phyloP scores from a whole-genome alignment of 2,113 vertebrate species.

The Larimichthys crocea region DNA sequence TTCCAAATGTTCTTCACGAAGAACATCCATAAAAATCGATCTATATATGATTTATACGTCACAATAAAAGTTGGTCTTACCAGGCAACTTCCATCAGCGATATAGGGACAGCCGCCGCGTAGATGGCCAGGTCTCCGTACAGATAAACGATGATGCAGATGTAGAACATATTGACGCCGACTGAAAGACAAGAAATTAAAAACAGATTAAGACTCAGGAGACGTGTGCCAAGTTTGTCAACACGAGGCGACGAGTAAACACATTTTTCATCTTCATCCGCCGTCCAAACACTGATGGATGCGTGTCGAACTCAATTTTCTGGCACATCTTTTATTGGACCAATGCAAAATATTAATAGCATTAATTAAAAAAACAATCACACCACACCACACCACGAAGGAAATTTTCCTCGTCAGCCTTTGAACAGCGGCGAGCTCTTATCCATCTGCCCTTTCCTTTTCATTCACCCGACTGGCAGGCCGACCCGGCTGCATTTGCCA shows the following conservation, averaged over 20 bases:
- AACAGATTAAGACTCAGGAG: not conserved
- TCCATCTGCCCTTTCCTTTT: slow-evolving; percentile 15
- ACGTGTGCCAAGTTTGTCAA: not conserved
- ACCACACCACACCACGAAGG: slow-evolving; percentile 32
- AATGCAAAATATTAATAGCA: slow-evolving; percentile 63
- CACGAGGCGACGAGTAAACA: slow-evolving; percentile 10
- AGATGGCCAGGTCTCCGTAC: slow-evolving; percentile 98
- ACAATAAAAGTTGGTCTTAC: slow-evolving; percentile 82
- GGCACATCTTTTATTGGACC: slow-evolving; percentile 23
- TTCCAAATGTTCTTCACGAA: slow-evolving; percentile 26
- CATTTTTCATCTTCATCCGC: slow-evolving; percentile 51
- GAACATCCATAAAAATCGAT: not conserved
- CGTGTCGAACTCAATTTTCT: slow-evolving; percentile 37
- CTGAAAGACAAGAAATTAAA: slow-evolving; percentile 79
- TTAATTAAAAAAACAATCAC: slow-evolving; percentile 62
- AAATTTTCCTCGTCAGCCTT: slow-evolving; percentile 34
- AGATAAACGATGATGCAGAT: slow-evolving; percentile 98
- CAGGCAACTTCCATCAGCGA: slow-evolving; percentile 98
- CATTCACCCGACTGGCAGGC: not conserved
- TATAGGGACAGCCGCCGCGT: slow-evolving; percentile 94
- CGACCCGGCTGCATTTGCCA: not conserved
- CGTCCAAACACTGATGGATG: slow-evolving; percentile 29
- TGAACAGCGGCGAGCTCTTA: not conserved
- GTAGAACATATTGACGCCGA: slow-evolving; percentile 98
- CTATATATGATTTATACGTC: not conserved